Evolutionary conservation across 2,797 vertebrate species (phyloP).

Genomic region (Bovichtus variegatus): DNA sequence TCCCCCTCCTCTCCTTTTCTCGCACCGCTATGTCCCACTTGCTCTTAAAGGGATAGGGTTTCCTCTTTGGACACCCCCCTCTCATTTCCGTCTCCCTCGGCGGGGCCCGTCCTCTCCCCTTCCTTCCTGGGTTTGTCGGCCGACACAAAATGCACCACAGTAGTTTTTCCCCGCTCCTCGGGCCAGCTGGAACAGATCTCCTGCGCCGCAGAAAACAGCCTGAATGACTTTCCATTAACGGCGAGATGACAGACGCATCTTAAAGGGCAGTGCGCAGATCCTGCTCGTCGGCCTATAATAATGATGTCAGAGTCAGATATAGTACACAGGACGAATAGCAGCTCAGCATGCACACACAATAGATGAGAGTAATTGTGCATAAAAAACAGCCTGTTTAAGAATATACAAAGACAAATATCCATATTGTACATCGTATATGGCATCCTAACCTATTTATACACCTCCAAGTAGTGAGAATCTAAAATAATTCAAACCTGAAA

Average conservation of each 20-base stretch:
- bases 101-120: constrained; percentile 57
- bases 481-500: not conserved
- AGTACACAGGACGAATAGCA: constrained; percentile 38
- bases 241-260: constrained; percentile 73
- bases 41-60: constrained; percentile 87
- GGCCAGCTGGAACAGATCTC: constrained; percentile 40
- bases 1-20: constrained; percentile 88
- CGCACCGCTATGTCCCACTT: constrained; percentile 87
- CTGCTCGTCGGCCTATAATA: constrained; percentile 59
- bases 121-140: constrained; percentile 65
- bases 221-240: constrained; percentile 63
- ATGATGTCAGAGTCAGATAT: constrained; percentile 75
- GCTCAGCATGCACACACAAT: constrained; percentile 26
- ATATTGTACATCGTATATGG: not conserved
- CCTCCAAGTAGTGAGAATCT: not conserved
- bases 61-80: constrained; percentile 74
- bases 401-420: not conserved
- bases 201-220: constrained; percentile 44
- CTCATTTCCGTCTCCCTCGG: constrained; percentile 78
- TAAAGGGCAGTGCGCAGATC: constrained; percentile 82
- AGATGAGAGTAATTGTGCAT: not conserved
- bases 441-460: not conserved
- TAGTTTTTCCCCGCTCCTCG: not conserved
- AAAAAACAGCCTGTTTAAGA: not conserved
- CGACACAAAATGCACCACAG: constrained; percentile 69